These are phyloP conservation scores for Crotalus helleri DNA, from an alignment of 2,113 vertebrate species.

Conservation along the genomic window DNA sequence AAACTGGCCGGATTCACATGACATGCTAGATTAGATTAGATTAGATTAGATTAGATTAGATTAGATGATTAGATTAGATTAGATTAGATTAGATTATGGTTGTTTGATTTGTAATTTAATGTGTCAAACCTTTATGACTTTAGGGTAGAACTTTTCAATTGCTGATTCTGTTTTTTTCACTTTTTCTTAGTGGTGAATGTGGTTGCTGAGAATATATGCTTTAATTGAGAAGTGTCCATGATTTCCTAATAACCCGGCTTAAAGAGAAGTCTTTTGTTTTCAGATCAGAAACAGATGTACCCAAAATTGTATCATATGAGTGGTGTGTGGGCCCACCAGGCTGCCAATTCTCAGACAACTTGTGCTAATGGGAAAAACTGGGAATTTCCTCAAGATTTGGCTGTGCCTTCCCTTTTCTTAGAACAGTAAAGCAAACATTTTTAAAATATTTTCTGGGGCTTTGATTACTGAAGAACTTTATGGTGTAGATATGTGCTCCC, in stretches of 20 bases:
- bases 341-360: neutral
- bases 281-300: neutral
- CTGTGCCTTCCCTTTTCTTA: neutral
- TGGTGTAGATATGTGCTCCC: neutral
- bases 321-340: neutral
- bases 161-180: neutral
- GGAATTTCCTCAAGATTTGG: neutral
- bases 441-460: neutral
- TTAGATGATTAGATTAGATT: too few species aligned
- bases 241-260: neutral
- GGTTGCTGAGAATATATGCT: neutral
- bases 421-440: neutral
- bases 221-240: neutral
- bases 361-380: neutral
- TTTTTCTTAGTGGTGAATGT: neutral
- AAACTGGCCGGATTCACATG: neutral
- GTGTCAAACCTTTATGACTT: neutral
- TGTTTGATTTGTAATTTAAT: neutral
- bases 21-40: neutral
- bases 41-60: too few species aligned
- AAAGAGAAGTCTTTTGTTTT: neutral
- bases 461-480: neutral
- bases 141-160: neutral
- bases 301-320: neutral
- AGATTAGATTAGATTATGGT: neutral